Evolutionary conservation across 2,888 invertebrate species (phyloP).

Genomic region (Sarcophaga caerulescens): DNA sequence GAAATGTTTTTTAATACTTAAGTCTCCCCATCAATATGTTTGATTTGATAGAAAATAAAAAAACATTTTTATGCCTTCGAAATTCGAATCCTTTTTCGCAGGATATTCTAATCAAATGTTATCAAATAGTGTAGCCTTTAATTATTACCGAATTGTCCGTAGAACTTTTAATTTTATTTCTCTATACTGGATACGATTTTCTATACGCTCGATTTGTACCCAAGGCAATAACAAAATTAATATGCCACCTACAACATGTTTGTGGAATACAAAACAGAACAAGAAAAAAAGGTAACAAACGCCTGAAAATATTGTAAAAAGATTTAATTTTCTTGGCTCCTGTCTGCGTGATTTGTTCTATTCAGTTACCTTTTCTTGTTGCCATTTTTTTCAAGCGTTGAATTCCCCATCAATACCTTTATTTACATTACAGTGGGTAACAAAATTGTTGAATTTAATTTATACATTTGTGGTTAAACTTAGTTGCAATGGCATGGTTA

Average conservation of each 20-base stretch:
- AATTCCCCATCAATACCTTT: background rate
- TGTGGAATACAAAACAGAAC: background rate
- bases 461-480: too few species aligned
- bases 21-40: too few species aligned
- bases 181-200: background rate
- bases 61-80: too few species aligned
- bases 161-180: too few species aligned
- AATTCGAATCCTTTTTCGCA: too few species aligned
- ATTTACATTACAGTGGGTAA: background rate
- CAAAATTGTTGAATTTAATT: background rate
- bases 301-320: slow-evolving; percentile 20
- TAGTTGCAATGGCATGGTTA: too few species aligned
- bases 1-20: too few species aligned
- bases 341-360: slow-evolving; percentile 28
- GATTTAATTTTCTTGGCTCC: slow-evolving; percentile 8
- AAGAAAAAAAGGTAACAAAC: slow-evolving; percentile 4
- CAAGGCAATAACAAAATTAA: background rate
- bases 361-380: slow-evolving; percentile 4
- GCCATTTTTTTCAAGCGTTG: background rate
- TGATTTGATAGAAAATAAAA: too few species aligned
- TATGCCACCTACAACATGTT: background rate
- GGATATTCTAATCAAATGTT: too few species aligned
- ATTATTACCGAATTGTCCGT: too few species aligned
- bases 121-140: too few species aligned
- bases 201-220: background rate